These are phyloP conservation scores for Malurus melanocephalus DNA, from an alignment of 2,113 vertebrate species.

Conservation along the genomic window DNA sequence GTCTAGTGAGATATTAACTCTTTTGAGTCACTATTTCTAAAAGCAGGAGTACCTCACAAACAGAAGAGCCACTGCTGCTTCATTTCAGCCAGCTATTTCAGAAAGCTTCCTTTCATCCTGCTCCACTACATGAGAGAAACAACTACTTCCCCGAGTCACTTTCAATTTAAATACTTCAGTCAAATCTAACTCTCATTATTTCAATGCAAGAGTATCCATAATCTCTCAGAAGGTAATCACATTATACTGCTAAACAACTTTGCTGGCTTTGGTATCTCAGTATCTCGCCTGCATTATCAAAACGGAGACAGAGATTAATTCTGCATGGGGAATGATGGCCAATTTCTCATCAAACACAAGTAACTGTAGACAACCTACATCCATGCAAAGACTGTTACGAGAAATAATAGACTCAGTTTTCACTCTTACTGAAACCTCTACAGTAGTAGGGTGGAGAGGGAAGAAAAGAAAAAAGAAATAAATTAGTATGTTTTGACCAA, in stretches of 20 bases:
- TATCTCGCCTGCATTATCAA: background rate
- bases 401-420: background rate
- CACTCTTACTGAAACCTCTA: background rate
- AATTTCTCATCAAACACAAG: background rate
- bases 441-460: fast-evolving
- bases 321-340: background rate
- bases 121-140: background rate
- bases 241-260: background rate
- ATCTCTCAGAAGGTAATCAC: background rate
- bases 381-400: background rate
- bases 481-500: background rate
- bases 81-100: background rate
- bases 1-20: background rate
- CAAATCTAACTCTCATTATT: background rate
- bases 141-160: background rate
- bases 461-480: fast-evolving
- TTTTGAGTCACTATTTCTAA: background rate
- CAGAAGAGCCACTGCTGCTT: background rate
- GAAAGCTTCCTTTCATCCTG: background rate
- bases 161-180: background rate
- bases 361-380: background rate
- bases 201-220: background rate
- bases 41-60: background rate
- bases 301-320: background rate
- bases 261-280: background rate